phyloP scores from a whole-genome alignment of 2,113 vertebrate genomes.

The Agapornis roseicollis region DNA sequence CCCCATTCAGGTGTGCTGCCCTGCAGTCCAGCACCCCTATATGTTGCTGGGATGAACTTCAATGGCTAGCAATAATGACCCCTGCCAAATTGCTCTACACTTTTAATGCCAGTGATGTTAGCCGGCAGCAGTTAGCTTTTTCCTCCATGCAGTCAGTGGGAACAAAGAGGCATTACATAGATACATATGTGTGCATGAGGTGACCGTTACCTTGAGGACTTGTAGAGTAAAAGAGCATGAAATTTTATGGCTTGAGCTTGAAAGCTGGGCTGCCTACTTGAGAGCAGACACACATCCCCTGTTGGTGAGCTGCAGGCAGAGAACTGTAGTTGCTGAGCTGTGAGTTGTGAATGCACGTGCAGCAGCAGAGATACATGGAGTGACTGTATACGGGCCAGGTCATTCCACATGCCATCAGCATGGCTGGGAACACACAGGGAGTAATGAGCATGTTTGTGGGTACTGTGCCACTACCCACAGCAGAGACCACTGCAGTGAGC shows the following conservation, averaged over 20 bases:
- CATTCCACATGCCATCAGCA: rapidly evolving
- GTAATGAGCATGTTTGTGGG: neutral
- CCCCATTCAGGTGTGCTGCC: neutral
- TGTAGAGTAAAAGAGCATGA: neutral
- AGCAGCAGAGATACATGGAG: neutral
- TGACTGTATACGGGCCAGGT: rapidly evolving
- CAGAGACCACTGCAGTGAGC: neutral
- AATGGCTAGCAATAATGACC: neutral
- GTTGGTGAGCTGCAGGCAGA: neutral
- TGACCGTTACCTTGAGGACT: neutral
- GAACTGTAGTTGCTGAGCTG: neutral
- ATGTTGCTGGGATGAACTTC: neutral
- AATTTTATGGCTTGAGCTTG: neutral
- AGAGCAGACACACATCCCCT: rapidly evolving
- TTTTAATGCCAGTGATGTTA: neutral
- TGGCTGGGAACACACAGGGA: neutral
- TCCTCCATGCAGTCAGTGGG: neutral
- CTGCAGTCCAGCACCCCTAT: neutral
- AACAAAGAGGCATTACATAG: neutral
- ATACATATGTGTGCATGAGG: neutral
- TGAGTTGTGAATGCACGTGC: rapidly evolving
- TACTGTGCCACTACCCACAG: neutral
- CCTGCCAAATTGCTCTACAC: neutral
- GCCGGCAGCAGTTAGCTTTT: neutral
- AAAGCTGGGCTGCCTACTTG: neutral